Evolutionary conservation across 1,140 invertebrate species (phyloP), one percentile per base, ranked within the genome.

Genomic region (Ips nitidus): DNA sequence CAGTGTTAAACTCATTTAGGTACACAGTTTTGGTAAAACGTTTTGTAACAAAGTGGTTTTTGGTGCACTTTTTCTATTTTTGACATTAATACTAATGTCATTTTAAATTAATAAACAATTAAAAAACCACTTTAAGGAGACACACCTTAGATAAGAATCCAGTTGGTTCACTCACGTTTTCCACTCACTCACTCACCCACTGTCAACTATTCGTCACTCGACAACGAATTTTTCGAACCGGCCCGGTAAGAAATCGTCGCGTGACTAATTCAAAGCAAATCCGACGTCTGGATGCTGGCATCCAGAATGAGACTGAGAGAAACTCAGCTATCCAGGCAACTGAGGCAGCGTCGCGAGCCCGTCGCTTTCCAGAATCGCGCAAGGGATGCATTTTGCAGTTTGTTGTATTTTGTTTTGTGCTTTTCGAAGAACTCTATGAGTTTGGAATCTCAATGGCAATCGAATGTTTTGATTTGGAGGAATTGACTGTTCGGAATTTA

Each of bases 341-440:
- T n/a, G 22, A n/a, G 37, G 53, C 22, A 61, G 59, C 59, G 59
- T 61, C 59, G 59, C 59, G 41, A 61, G 59, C 59, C 39, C 59
- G 39, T 61, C 39, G 59, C 59, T 61, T 61, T 61, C 59, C 59
- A 47, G 59, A 41, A 61, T 61, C 59, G 59, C 59, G 59, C 59
- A 61, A 61, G 59, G 59, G 59, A 61, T 61, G 59, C 59, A 61
- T 61, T 61, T 61, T 61, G 59, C 59, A 61, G 41, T 61, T 61
- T 61, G 41, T 43, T 61, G 42, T 61, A 61, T 61, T 61, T 61
- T 61, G 59, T 61, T 61, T 43, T 43, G 41, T 43, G 42, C 59
- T 61, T 61, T 61, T 43, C n/a, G 57, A 43, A 47, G 41, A 43
- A 43, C 59, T 47, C n/a, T 39, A 43, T 38, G 3, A 61, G 41